Percentiles rank a stretch among this genome's conserved stretches.
Evolutionary conservation across 2,888 invertebrate genomes (phyloP).

Genomic region (Dicranocentrus wangi): DNA sequence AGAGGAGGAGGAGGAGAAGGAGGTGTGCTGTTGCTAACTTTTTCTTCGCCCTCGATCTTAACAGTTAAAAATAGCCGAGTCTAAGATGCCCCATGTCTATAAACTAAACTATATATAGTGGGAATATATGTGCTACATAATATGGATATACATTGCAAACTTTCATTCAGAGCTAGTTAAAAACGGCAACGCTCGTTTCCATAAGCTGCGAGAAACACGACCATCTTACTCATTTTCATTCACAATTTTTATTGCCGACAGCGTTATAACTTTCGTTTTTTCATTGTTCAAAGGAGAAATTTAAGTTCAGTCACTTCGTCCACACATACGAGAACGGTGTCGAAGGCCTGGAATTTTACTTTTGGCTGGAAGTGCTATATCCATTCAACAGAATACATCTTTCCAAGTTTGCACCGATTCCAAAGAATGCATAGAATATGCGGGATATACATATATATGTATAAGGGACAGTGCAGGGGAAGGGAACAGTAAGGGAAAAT

Average conservation of each 20-base stretch:
- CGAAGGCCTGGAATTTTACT: no score
- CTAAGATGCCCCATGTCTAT: not conserved
- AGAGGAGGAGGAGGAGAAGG: not conserved
- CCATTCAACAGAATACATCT: no score
- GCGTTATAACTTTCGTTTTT: constrained; percentile 43
- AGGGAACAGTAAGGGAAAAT: not conserved
- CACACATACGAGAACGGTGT: no score
- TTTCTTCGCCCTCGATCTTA: constrained; percentile 20
- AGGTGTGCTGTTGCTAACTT: not conserved
- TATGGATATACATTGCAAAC: constrained; percentile 11
- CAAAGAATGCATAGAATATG: no score
- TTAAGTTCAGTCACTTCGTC: constrained; percentile 13
- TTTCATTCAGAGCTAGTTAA: constrained; percentile 30
- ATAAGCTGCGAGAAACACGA: not conserved
- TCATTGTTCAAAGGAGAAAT: constrained; percentile 20
- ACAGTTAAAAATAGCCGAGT: constrained; percentile 8
- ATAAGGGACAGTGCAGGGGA: not conserved
- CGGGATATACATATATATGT: not conserved
- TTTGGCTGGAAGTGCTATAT: no score
- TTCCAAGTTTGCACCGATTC: no score
- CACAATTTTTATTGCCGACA: constrained; percentile 40
- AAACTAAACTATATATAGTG: no score
- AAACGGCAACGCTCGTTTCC: constrained; percentile 14
- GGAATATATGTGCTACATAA: no score
- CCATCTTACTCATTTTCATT: constrained; percentile 26